A percentile compares a stretch with the other conserved stretches of the same genome.
Evolutionary conservation across 2,888 invertebrate species (phyloP).

Genomic region (Drosophila bunnanda): DNA sequence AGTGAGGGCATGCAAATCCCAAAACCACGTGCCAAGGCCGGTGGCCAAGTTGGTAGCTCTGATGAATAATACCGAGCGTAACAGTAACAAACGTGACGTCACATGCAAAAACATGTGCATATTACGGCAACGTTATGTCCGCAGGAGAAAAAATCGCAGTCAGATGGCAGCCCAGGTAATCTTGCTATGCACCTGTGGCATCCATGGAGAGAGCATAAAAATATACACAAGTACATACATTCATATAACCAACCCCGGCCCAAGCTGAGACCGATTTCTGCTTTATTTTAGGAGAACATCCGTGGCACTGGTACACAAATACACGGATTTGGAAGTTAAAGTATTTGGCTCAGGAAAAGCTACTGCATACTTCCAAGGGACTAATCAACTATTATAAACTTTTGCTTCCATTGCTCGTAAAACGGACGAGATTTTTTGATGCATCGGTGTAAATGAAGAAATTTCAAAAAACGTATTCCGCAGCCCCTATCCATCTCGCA

Average conservation of each 20-base stretch:
- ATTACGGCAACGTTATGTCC: constrained; percentile 49
- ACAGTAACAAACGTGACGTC: constrained; percentile 62
- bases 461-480: not conserved
- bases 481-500: not conserved
- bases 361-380: not conserved
- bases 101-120: constrained; percentile 72
- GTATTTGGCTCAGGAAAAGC: too few species aligned
- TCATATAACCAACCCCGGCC: not conserved
- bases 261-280: not conserved
- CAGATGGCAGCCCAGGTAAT: constrained; percentile 2
- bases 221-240: not conserved
- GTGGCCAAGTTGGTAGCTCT: constrained; percentile 10
- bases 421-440: too few species aligned
- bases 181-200: constrained; percentile 18
- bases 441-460: too few species aligned
- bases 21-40: constrained; percentile 30
- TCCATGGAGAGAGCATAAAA: not conserved
- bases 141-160: constrained; percentile 4
- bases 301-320: constrained; percentile 3
- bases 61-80: constrained; percentile 32
- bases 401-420: not conserved
- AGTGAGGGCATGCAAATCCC: constrained; percentile 1
- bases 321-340: too few species aligned
- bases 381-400: not conserved
- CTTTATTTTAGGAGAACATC: constrained; percentile 8